Evolutionary conservation across 2,797 vertebrate species (phyloP).

Genomic region (Peromyscus melanophrys): DNA sequence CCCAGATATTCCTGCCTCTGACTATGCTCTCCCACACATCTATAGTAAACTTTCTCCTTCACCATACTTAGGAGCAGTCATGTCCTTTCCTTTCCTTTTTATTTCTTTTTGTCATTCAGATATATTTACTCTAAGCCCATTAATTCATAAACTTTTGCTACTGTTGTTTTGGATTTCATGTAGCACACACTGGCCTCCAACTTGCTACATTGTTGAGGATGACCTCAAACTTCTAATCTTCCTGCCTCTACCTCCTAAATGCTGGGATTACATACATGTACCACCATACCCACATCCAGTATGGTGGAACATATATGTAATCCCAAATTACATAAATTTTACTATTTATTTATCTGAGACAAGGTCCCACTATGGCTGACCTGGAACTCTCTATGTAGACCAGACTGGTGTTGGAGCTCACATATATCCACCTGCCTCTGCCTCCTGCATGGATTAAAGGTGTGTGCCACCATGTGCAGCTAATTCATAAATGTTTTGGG

Average conservation of each 20-base stretch:
- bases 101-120: background rate
- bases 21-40: background rate
- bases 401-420: background rate
- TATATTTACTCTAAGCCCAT: background rate
- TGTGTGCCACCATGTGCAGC: background rate
- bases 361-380: background rate
- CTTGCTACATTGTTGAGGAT: background rate
- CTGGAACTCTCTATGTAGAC: background rate
- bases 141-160: slow-evolving; percentile 24
- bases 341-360: background rate
- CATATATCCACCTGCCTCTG: background rate
- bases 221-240: background rate
- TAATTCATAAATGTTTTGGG: slow-evolving; percentile 23
- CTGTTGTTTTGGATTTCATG: background rate
- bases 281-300: background rate
- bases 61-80: background rate
- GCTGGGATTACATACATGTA: background rate
- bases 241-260: background rate
- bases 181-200: background rate
- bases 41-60: background rate
- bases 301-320: too few relatives aligned
- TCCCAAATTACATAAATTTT: background rate
- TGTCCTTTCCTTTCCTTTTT: background rate
- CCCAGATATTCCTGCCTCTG: background rate
- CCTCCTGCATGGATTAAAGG: background rate